Percentiles rank a stretch among this genome's conserved stretches.
Evolutionary conservation across 2,113 vertebrate species (phyloP).

Genomic region (Mesitornis unicolor): DNA sequence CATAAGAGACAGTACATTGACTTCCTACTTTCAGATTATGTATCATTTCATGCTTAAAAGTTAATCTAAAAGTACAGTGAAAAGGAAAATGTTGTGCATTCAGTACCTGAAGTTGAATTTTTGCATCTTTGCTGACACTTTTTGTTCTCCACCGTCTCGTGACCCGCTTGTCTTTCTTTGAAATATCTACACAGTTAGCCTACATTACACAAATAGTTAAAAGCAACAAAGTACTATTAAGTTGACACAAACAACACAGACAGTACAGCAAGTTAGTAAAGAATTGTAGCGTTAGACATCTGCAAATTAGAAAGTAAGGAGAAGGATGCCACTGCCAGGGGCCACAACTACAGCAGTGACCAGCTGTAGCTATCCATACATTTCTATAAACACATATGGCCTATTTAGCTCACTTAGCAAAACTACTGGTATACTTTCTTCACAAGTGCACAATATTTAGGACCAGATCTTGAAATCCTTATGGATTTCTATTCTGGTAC

Average conservation of each 20-base stretch:
- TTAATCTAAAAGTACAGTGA: not conserved
- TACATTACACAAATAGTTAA: constrained; percentile 84
- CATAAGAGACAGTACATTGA: not conserved
- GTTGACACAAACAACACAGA: constrained; percentile 67
- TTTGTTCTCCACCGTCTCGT: constrained; percentile 99
- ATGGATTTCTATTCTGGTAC: not conserved
- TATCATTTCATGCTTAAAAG: not conserved
- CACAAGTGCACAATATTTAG: not conserved
- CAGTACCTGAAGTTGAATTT: constrained; percentile 98
- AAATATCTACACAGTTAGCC: constrained; percentile 99
- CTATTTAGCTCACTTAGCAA: not conserved
- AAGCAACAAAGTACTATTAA: constrained; percentile 82
- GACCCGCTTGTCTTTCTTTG: constrained; percentile 99
- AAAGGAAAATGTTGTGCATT: constrained; percentile 23
- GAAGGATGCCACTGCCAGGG: not conserved
- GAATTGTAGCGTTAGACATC: constrained; percentile 30
- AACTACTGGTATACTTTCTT: not conserved
- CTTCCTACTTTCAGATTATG: not conserved
- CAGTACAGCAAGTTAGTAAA: constrained; percentile 68
- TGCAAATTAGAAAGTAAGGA: constrained; percentile 13
- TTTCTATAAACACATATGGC: not conserved
- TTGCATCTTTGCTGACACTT: constrained; percentile 99
- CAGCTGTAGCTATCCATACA: not conserved
- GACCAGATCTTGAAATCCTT: not conserved
- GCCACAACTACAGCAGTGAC: not conserved